Evolutionary conservation across 2,888 invertebrate genomes (phyloP).

Genomic region (Entomobrya multifasciata): DNA sequence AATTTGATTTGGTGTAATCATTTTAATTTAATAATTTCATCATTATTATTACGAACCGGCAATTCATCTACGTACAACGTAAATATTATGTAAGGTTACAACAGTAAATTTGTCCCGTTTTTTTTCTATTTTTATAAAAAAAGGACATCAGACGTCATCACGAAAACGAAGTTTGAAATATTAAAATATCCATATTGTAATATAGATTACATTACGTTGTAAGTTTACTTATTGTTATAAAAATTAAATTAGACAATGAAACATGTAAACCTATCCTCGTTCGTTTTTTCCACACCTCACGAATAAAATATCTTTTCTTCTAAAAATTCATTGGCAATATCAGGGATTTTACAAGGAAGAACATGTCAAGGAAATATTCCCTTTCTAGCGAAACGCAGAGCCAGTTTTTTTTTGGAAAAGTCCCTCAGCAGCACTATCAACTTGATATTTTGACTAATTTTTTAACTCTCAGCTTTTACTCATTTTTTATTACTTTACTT

Average conservation of each 20-base stretch:
- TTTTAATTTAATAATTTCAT: slow-evolving; percentile 29
- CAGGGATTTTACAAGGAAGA: slow-evolving; percentile 26
- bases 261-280: slow-evolving; percentile 10
- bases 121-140: slow-evolving; percentile 17
- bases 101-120: slow-evolving; percentile 31
- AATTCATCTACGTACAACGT: slow-evolving; percentile 40
- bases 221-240: slow-evolving; percentile 17
- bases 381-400: background rate
- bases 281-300: background rate
- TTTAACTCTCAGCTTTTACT: background rate
- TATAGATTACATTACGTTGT: background rate
- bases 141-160: slow-evolving; percentile 48
- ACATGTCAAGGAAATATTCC: background rate
- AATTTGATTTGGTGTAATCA: slow-evolving; percentile 27
- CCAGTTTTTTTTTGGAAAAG: no score
- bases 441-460: background rate
- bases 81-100: slow-evolving; percentile 26
- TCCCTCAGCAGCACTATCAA: no score
- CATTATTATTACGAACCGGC: slow-evolving; percentile 45
- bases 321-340: slow-evolving; percentile 23
- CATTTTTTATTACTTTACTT: background rate
- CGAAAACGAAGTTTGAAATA: slow-evolving; percentile 29
- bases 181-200: slow-evolving; percentile 31
- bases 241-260: slow-evolving; percentile 10
- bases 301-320: slow-evolving; percentile 12